Percentiles rank a stretch among this genome's conserved stretches.
phyloP scores from a whole-genome alignment of 2,113 vertebrate species.

The Tretioscincus oriximinensis region DNA sequence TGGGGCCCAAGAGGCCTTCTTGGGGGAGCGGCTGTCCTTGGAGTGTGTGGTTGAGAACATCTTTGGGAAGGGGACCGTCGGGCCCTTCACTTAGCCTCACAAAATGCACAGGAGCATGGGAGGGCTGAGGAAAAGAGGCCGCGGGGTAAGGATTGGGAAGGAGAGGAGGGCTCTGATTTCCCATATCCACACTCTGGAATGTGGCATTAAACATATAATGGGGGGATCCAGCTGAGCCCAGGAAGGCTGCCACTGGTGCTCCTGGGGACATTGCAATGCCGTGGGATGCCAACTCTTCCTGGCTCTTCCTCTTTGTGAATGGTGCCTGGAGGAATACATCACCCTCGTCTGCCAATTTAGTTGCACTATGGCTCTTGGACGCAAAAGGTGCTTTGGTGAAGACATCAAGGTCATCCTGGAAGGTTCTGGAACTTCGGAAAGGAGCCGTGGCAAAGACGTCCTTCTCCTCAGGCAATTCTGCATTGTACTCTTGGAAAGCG shows the following conservation, averaged over 20 bases:
- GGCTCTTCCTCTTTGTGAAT: slow-evolving; percentile 86
- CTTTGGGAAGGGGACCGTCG: slow-evolving; percentile 47
- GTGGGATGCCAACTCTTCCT: slow-evolving; percentile 53
- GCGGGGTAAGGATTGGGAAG: slow-evolving; percentile 38
- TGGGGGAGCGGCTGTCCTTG: slow-evolving; percentile 61
- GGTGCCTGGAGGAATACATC: slow-evolving; percentile 94
- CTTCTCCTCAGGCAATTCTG: slow-evolving; percentile 47
- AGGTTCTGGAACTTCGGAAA: slow-evolving; percentile 72
- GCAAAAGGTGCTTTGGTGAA: slow-evolving; percentile 91
- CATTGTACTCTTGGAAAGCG: background rate
- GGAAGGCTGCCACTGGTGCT: rapidly evolving
- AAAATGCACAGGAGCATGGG: slow-evolving; percentile 48
- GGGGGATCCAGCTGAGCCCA: slow-evolving; percentile 24
- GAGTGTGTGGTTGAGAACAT: slow-evolving; percentile 43
- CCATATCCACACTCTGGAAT: slow-evolving; percentile 57
- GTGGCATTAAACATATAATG: background rate
- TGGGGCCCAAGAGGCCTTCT: slow-evolving; percentile 69
- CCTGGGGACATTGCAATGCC: slow-evolving; percentile 31
- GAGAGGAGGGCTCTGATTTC: rapidly evolving
- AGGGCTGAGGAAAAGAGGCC: slow-evolving; percentile 44
- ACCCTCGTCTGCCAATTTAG: slow-evolving; percentile 65
- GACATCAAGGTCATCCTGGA: slow-evolving; percentile 78
- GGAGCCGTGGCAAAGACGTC: slow-evolving; percentile 90
- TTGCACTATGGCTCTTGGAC: slow-evolving; percentile 52
- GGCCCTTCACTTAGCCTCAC: slow-evolving; percentile 42